Evolutionary conservation across 2,113 vertebrate species (phyloP).

Genomic region (Sakesphorus luctuosus): DNA sequence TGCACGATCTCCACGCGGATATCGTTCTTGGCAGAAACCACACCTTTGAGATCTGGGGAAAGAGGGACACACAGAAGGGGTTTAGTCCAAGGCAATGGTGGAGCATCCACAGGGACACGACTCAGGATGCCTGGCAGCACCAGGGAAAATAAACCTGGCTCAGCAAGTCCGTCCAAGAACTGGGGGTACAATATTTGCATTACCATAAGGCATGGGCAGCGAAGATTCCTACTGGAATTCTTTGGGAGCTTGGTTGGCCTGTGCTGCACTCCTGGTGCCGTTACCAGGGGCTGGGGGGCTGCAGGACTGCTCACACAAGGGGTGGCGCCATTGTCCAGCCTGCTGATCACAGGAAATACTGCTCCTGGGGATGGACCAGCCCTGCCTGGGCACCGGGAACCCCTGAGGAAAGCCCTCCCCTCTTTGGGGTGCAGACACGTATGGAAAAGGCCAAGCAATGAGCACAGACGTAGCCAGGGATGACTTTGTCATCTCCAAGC

Average conservation of each 20-base stretch:
- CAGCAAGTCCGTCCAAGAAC: rapidly evolving
- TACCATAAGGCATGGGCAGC: rapidly evolving
- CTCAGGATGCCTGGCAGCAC: too few species aligned
- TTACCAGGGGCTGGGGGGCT: not conserved
- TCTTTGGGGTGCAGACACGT: not conserved
- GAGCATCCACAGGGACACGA: not conserved
- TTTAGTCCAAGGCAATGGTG: rapidly evolving
- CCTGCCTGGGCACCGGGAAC: not conserved
- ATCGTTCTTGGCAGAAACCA: conserved; percentile 97
- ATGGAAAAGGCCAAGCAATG: not conserved
- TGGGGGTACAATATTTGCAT: not conserved
- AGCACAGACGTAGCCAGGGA: not conserved
- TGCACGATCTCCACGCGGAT: conserved; percentile 98
- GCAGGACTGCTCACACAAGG: not conserved
- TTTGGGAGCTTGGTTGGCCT: not conserved
- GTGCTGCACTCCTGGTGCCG: rapidly evolving
- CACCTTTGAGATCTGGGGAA: conserved; percentile 91
- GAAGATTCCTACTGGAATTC: rapidly evolving
- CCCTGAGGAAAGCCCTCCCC: not conserved
- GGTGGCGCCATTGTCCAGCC: not conserved
- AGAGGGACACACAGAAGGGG: not conserved
- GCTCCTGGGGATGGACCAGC: not conserved
- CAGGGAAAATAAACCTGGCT: not conserved
- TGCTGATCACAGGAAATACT: not conserved
- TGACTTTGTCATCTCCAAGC: not conserved